These are phyloP conservation scores for Apostichopus leukothele DNA, from an alignment of 53 echinoderm and acorn worm genomes.

Conservation along the genomic window DNA sequence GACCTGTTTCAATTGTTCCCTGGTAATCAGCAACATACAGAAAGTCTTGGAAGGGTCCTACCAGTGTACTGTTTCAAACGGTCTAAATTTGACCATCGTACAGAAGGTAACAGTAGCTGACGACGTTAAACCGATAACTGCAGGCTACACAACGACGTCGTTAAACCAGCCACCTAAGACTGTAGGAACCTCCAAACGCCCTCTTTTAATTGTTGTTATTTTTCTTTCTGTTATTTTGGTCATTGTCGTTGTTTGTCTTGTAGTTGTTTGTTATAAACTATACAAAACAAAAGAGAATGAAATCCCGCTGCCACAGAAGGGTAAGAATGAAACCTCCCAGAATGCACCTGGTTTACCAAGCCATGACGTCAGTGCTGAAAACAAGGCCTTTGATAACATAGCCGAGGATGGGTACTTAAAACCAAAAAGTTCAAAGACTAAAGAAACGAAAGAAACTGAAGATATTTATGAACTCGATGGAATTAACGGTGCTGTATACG, in stretches of 20 bases:
- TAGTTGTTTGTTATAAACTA: not conserved
- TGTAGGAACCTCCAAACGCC: not conserved
- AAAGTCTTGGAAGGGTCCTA: not conserved
- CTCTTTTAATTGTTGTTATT: too few species aligned
- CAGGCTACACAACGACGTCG: not conserved
- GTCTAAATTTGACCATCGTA: not conserved
- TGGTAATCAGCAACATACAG: not conserved
- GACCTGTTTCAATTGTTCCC: not conserved
- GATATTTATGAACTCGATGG: too few species aligned
- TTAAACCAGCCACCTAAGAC: not conserved
- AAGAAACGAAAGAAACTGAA: too few species aligned
- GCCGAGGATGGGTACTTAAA: too few species aligned
- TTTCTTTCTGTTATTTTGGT: not conserved
- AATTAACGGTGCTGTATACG: too few species aligned
- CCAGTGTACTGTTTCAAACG: not conserved
- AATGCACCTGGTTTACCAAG: too few species aligned
- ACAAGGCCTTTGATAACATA: too few species aligned
- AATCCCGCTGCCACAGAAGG: not conserved
- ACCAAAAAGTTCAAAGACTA: too few species aligned
- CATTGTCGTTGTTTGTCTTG: not conserved
- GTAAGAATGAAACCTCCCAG: too few species aligned
- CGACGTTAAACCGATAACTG: not conserved
- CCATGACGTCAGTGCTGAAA: too few species aligned
- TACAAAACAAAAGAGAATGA: not conserved
- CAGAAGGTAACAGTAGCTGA: not conserved